Evolutionary conservation across 2,797 vertebrate species (phyloP).

Genomic region (Tokudaia tokunoshimensis): DNA sequence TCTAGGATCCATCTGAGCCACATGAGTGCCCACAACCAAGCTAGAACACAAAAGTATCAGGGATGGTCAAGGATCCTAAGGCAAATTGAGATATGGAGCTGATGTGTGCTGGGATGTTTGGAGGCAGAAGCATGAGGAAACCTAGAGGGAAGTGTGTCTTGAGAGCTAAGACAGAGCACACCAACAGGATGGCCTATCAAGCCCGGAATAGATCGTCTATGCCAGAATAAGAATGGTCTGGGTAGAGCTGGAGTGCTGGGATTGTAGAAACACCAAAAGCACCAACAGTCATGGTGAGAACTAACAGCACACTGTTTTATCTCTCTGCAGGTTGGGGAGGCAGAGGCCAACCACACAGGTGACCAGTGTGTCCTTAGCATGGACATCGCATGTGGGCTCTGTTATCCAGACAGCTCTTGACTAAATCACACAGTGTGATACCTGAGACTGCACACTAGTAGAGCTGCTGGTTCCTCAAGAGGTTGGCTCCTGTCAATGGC

Average conservation of each 20-base stretch:
- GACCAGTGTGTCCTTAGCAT: constrained; percentile 90
- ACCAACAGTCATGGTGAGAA: fast-evolving
- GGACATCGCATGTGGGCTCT: constrained; percentile 87
- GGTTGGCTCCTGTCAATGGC: constrained; percentile 84
- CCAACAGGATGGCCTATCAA: background rate
- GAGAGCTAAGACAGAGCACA: background rate
- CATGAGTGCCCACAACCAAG: background rate
- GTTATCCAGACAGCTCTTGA: constrained; percentile 82
- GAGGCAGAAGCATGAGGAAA: background rate
- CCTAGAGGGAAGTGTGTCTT: too few relatives aligned
- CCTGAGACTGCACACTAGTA: constrained; percentile 89
- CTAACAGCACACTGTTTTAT: background rate
- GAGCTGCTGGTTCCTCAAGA: constrained; percentile 77
- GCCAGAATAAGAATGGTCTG: background rate
- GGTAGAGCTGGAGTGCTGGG: too few relatives aligned
- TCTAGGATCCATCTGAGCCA: background rate
- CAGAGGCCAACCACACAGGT: background rate
- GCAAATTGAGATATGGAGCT: background rate
- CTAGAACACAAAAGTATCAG: background rate
- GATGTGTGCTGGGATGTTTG: background rate
- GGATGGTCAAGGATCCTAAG: too few relatives aligned
- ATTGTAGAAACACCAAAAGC: fast-evolving
- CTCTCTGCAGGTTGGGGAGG: constrained; percentile 70
- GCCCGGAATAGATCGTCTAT: background rate
- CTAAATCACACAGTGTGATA: constrained; percentile 84